Evolutionary conservation across 2,888 invertebrate species (phyloP), one percentile per base, ranked within the genome.

Genomic region (Drosophila paramelanica): DNA sequence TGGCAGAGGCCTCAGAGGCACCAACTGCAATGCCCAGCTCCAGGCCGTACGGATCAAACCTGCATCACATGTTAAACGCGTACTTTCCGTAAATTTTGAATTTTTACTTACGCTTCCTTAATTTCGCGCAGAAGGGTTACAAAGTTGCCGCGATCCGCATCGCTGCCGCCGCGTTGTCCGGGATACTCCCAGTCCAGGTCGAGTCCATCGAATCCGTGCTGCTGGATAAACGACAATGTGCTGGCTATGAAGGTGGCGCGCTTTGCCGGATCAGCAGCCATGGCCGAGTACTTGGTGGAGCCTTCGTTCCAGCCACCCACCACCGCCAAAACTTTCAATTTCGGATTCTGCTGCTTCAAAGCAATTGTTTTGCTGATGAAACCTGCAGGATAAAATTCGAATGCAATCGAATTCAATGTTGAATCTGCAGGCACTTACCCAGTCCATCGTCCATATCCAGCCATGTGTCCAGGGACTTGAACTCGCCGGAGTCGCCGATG

Each of bases 171-270:
- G n/a, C 90, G 85, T 38, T 82, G 83, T 0, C 95, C 96, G 0
- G 98, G 98, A 91, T 97, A 98, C 89, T 98, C 97, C 98, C 98
- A 98, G 90, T 98, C 98, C 31, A 98, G 93, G 91, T 98, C 97
- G 39, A 98, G 93, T 3, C 98, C 98, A 89, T 98, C 97, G 83
- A 98, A 98, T 62, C 95, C 95, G 79, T 96, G 94, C 72, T 95
- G 94, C 62, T 95, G 94, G 57, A 98, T 94, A 88, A 97, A 97
- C 77, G 95, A 94, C 2, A 96, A 76, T 0, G 95, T 95, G 76
- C 96, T 95, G 1, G 94, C 93, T 17, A 97, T 94, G 87, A 98
- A 98, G 67, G 94, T 94, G 41, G 94, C 93, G 55, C 97, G 93
- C 1, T 96, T 95, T 0, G 93, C 92, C 0, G 95, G 94, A 90